Evolutionary conservation across 2,113 vertebrate species (phyloP).

Genomic region (Felis chaus): DNA sequence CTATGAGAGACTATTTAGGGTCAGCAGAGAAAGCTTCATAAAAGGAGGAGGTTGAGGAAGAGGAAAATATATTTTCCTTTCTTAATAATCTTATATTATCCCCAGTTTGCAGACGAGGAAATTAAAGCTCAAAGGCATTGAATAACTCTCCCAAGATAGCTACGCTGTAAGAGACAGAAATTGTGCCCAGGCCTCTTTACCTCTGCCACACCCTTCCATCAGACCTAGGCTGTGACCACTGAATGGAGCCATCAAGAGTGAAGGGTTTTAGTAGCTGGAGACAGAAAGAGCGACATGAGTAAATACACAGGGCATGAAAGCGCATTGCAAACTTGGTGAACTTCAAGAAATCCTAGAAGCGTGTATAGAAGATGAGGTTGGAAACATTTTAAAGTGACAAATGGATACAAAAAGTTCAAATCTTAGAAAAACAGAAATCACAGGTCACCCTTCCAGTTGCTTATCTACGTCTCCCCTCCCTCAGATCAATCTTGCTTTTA

Average conservation of each 20-base stretch:
- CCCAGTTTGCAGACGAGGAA: background rate
- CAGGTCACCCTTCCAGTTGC: background rate
- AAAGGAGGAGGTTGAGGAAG: background rate
- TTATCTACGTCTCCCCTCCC: background rate
- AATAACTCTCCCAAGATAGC: background rate
- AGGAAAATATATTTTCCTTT: background rate
- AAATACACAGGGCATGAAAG: background rate
- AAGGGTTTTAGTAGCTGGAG: background rate
- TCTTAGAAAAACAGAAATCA: conserved; percentile 7
- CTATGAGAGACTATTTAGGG: background rate
- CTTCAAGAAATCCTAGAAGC: background rate
- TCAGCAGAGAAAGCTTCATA: background rate
- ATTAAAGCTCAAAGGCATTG: background rate
- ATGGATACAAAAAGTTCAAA: background rate
- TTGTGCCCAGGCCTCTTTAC: background rate
- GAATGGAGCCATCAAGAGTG: background rate
- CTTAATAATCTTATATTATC: background rate
- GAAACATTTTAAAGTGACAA: background rate
- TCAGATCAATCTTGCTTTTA: background rate
- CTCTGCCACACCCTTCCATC: background rate
- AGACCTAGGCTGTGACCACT: background rate
- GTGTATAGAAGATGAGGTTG: background rate
- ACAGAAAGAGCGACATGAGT: background rate
- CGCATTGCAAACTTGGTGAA: background rate
- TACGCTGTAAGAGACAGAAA: background rate